A percentile compares a stretch with the other conserved stretches of the same genome.
phyloP scores from a whole-genome alignment of 2,888 invertebrate genomes.

The Melieria omissa region DNA sequence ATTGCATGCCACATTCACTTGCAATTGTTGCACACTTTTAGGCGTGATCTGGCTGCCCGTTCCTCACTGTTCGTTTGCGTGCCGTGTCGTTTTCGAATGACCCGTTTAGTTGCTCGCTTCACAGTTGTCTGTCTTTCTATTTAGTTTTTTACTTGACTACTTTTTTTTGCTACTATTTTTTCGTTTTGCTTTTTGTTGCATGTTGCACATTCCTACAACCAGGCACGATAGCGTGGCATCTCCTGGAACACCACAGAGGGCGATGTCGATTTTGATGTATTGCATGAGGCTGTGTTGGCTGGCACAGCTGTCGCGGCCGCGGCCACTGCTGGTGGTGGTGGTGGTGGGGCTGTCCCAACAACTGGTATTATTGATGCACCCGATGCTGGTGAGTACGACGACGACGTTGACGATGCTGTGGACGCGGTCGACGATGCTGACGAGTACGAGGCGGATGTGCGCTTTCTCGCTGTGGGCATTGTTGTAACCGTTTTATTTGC shows the following conservation, averaged over 20 bases:
- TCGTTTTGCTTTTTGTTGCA: conserved; percentile 15
- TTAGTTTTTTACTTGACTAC: background rate
- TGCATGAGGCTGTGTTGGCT: conserved; percentile 24
- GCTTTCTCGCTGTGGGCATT: conserved; percentile 44
- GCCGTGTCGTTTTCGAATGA: too few relatives aligned
- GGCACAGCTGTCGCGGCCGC: conserved; percentile 17
- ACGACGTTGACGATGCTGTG: conserved; percentile 32
- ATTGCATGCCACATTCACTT: conserved; percentile 17
- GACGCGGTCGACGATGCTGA: conserved; percentile 36
- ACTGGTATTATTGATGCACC: conserved; percentile 24
- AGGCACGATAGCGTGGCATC: conserved; percentile 43
- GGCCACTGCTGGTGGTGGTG: conserved; percentile 29
- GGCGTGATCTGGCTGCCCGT: background rate
- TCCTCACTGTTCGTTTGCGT: too few relatives aligned
- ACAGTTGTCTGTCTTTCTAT: background rate
- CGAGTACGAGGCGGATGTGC: conserved; percentile 38
- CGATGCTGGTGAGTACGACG: conserved; percentile 33
- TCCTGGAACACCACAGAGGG: conserved; percentile 44
- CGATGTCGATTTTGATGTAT: conserved; percentile 38
- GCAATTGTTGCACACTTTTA: conserved; percentile 35
- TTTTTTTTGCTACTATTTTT: conserved; percentile 17
- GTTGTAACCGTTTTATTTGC: conserved; percentile 45
- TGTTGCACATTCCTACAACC: conserved; percentile 40
- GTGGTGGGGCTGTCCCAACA: conserved; percentile 11
- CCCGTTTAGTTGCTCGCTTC: too few relatives aligned